Evolutionary conservation across 2,888 invertebrate species (phyloP).

Genomic region (Lathronympha strigana): DNA sequence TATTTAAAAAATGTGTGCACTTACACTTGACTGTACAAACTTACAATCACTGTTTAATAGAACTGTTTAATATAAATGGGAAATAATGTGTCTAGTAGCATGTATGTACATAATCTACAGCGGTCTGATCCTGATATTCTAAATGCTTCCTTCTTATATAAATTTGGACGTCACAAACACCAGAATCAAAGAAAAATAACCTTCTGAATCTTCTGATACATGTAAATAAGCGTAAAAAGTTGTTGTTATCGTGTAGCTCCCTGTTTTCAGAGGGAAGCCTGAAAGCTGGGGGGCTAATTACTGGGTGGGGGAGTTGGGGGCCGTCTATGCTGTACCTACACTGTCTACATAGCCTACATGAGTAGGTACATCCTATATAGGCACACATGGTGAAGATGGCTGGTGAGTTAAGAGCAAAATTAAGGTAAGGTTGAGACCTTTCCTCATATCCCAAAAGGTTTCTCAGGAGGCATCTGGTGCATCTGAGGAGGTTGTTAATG

Average conservation of each 20-base stretch:
- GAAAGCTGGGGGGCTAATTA: constrained; percentile 65
- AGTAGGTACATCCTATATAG: neutral
- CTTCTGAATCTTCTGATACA: neutral
- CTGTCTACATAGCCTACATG: constrained; percentile 1
- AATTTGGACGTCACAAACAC: neutral
- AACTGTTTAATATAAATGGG: no score
- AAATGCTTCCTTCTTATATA: neutral
- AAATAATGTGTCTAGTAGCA: no score
- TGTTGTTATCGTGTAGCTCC: constrained; percentile 65
- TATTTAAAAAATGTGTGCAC: no score
- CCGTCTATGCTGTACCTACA: constrained; percentile 51
- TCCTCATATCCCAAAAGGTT: constrained; percentile 4
- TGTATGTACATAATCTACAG: no score
- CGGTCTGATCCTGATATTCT: neutral
- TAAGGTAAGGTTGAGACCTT: neutral
- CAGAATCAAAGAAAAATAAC: constrained; percentile 6
- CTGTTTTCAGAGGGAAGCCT: constrained; percentile 55
- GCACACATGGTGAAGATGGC: neutral
- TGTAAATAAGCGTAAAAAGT: constrained; percentile 50
- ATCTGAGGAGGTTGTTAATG: neutral
- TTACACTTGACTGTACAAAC: no score
- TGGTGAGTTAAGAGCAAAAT: neutral
- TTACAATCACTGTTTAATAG: no score
- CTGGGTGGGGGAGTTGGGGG: constrained; percentile 45
- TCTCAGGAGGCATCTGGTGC: no score